Percentiles rank a stretch among this genome's conserved stretches.
These are phyloP conservation scores for Achatina immaculata DNA, from an alignment of 1,140 invertebrate genomes.

Conservation along the genomic window DNA sequence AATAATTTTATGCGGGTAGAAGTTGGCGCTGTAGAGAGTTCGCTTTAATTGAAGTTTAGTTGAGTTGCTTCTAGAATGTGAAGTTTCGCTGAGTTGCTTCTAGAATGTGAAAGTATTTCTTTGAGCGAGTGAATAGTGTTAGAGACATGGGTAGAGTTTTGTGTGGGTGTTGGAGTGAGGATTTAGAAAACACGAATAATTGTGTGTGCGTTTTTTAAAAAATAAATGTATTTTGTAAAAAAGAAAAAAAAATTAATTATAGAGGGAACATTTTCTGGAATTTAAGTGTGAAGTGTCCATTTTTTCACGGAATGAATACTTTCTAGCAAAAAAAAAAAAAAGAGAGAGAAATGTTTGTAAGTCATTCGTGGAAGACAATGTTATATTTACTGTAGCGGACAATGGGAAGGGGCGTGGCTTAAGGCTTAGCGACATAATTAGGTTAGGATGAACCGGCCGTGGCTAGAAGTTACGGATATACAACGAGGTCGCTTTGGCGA, in stretches of 20 bases:
- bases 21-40: background rate
- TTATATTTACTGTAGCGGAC: background rate
- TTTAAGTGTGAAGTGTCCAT: too few species aligned
- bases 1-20: slow-evolving; percentile 27
- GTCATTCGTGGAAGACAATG: too few species aligned
- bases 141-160: background rate
- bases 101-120: background rate
- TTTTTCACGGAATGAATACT: too few species aligned
- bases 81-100: slow-evolving; percentile 13
- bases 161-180: background rate
- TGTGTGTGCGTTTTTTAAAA: background rate
- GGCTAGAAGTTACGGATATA: too few species aligned
- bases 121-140: background rate
- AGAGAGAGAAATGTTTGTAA: too few species aligned
- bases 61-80: slow-evolving; percentile 9
- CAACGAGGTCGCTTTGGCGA: too few species aligned
- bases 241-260: background rate
- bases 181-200: background rate
- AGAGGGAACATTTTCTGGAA: too few species aligned
- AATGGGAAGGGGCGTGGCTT: background rate
- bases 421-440: too few species aligned
- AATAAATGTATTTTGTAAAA: background rate
- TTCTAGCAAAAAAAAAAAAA: too few species aligned
- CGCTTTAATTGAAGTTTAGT: slow-evolving; percentile 3
- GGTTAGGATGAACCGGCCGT: background rate